phyloP scores from a whole-genome alignment of 92 coral and sea anemone species.

The Palythoa grandis region DNA sequence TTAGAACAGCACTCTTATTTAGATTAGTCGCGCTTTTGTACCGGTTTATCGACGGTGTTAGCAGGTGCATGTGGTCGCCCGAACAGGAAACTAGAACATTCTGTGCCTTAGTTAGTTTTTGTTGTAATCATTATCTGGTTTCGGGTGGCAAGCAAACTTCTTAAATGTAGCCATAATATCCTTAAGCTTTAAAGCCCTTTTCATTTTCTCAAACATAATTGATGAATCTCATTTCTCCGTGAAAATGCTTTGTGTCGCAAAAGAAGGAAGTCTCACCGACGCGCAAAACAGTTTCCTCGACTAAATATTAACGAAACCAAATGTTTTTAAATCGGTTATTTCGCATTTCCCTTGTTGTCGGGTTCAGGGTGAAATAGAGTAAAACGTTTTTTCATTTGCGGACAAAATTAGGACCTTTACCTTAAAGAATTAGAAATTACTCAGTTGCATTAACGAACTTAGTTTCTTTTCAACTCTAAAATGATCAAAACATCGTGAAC shows the following conservation, averaged over 20 bases:
- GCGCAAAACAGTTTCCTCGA: neutral
- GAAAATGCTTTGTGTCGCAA: neutral
- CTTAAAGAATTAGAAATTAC: neutral
- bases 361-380: neutral
- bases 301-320: neutral
- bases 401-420: neutral
- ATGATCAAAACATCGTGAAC: neutral
- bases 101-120: neutral
- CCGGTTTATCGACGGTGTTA: neutral
- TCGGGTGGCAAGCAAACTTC: neutral
- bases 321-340: neutral
- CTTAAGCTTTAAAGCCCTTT: neutral
- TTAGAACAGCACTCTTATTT: neutral
- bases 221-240: neutral
- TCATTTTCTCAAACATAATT: neutral
- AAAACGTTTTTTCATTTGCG: neutral
- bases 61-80: neutral
- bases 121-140: neutral
- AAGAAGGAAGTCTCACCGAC: neutral
- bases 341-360: neutral
- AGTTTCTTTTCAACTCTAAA: no score
- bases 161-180: conserved; percentile 2
- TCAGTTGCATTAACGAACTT: neutral
- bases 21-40: neutral
- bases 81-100: conserved; percentile 9